Conservation (phyloP, 2,888 invertebrate genomes). For the Malachius bipustulatus region DNA sequence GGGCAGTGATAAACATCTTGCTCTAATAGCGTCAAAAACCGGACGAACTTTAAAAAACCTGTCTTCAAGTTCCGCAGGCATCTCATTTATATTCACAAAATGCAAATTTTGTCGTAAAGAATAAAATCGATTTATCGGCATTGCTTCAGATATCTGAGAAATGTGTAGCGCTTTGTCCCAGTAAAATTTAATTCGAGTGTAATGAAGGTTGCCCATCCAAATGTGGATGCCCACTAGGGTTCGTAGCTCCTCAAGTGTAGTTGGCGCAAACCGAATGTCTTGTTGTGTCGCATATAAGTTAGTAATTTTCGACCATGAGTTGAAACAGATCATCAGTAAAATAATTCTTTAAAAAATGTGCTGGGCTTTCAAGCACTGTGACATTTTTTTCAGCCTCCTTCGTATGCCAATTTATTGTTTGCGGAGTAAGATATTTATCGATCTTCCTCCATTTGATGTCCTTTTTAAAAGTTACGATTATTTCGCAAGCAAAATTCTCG, state of each 20-base stretch:
- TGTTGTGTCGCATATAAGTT: background rate
- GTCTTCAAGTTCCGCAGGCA: too few species aligned
- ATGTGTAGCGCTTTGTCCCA: constrained; percentile 17
- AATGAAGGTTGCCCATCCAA: constrained; percentile 20
- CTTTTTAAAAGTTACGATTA: background rate
- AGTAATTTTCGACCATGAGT: background rate
- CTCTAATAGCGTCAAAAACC: constrained; percentile 16
- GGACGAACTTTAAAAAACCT: constrained; percentile 19
- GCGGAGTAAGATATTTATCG: background rate
- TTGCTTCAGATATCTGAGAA: constrained; percentile 16
- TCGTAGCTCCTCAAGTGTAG: constrained; percentile 16
- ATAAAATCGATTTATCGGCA: constrained; percentile 18
- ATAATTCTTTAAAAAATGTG: background rate
- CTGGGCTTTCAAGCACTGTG: background rate
- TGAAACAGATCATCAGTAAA: background rate
- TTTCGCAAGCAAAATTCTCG: too few species aligned
- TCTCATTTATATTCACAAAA: constrained; percentile 15
- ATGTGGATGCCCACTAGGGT: constrained; percentile 20
- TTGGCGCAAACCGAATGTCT: constrained; percentile 9
- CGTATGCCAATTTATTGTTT: background rate
- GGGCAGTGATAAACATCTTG: constrained; percentile 12
- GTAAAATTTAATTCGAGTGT: constrained; percentile 18
- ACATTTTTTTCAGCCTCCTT: background rate
- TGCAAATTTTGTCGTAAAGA: constrained; percentile 20
- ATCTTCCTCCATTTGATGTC: background rate